phyloP scores from a whole-genome alignment of 2,888 invertebrate species.

The Psococerastis gibbosa region DNA sequence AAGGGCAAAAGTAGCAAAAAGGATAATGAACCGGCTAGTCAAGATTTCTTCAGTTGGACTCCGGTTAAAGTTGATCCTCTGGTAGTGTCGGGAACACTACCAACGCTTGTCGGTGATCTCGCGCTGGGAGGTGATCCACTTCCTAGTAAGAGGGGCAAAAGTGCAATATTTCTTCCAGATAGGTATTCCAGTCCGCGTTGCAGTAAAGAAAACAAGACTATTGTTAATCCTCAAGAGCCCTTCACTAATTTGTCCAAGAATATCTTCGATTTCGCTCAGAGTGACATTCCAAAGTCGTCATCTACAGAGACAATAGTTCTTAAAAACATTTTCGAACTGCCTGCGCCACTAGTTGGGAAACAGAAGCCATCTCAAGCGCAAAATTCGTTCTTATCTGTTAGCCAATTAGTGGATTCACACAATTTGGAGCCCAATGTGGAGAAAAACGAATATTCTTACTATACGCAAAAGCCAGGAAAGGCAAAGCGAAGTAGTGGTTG shows the following conservation, averaged over 20 bases:
- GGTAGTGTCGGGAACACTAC: slow-evolving; percentile 32
- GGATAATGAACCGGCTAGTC: slow-evolving; percentile 22
- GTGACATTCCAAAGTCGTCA: background rate
- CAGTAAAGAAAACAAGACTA: background rate
- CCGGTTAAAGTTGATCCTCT: slow-evolving; percentile 28
- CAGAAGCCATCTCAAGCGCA: slow-evolving; percentile 22
- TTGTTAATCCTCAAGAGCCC: background rate
- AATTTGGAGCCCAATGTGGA: background rate
- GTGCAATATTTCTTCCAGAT: slow-evolving; percentile 1
- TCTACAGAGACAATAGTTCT: background rate
- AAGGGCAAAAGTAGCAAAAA: slow-evolving; percentile 13
- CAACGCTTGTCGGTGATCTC: slow-evolving; percentile 40
- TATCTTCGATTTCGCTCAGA: background rate
- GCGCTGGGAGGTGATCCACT: slow-evolving; percentile 28
- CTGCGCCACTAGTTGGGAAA: background rate
- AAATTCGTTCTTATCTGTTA: slow-evolving; percentile 37
- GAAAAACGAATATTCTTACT: slow-evolving; percentile 1
- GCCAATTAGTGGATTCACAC: slow-evolving; percentile 33
- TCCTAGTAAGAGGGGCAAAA: slow-evolving; percentile 11
- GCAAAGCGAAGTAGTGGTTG: slow-evolving; percentile 12
- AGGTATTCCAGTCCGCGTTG: background rate
- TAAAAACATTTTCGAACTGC: slow-evolving; percentile 2
- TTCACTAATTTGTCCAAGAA: slow-evolving; percentile 1
- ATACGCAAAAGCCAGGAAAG: slow-evolving; percentile 16
- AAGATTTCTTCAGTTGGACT: slow-evolving; percentile 36